Conservation (phyloP, 2,888 invertebrate species). For the Tiphia femorata region DNA sequence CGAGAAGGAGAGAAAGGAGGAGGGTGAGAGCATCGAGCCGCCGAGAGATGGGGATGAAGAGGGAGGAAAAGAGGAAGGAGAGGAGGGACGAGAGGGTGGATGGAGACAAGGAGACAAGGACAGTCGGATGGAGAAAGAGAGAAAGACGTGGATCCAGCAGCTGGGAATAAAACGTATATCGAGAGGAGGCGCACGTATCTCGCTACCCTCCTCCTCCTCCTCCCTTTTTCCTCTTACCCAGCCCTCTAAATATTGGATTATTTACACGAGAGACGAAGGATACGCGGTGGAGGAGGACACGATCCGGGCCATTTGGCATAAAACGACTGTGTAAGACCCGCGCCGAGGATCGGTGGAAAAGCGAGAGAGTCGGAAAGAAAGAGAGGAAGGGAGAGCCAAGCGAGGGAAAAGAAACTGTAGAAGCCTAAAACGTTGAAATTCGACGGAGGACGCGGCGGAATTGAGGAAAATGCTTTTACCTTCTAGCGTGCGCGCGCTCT, state of each 20-base stretch:
- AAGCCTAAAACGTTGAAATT: background rate
- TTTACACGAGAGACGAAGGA: constrained; percentile 2
- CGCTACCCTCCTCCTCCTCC: no score
- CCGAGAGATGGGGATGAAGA: background rate
- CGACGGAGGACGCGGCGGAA: no score
- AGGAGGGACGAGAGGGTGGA: background rate
- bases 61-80: background rate
- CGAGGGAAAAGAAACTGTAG: background rate
- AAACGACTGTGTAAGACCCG: constrained; percentile 4
- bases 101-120: background rate
- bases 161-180: constrained; percentile 2
- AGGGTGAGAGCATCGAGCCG: no score
- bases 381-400: background rate
- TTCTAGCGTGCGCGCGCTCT: background rate
- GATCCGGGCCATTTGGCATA: constrained; percentile 1
- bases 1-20: no score
- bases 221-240: background rate
- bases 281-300: background rate
- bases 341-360: background rate
- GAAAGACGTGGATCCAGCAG: background rate
- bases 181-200: constrained; percentile 1
- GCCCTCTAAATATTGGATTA: constrained; percentile 14
- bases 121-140: background rate
- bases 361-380: background rate
- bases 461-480: no score